These are phyloP conservation scores for Drosophila meridionalis DNA, from an alignment of 2,888 invertebrate species.

Conservation along the genomic window DNA sequence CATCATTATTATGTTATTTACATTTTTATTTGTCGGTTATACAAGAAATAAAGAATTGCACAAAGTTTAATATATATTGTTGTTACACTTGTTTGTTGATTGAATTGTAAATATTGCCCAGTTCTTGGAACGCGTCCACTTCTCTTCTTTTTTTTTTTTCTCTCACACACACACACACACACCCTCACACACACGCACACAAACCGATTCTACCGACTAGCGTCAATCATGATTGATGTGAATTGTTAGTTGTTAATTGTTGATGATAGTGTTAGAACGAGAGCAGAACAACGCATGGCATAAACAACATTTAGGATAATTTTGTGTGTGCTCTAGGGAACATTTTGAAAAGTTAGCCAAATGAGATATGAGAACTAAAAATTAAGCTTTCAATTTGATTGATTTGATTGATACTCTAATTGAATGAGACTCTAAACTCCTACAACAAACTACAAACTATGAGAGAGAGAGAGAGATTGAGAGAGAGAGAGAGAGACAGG, in stretches of 20 bases:
- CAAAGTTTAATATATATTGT: slow-evolving; percentile 7
- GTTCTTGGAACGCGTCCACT: slow-evolving; percentile 2
- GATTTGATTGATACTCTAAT: not conserved
- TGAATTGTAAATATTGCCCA: slow-evolving; percentile 9
- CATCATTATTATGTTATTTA: not conserved
- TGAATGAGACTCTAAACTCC: not conserved
- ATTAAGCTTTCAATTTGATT: not conserved
- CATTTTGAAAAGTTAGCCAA: not conserved
- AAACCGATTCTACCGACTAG: slow-evolving; percentile 1
- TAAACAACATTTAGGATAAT: slow-evolving; percentile 3
- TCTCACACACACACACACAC: not conserved
- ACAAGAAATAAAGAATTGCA: slow-evolving; percentile 2
- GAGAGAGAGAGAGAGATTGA: no score
- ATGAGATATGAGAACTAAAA: not conserved
- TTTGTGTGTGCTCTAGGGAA: not conserved
- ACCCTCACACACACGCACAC: not conserved
- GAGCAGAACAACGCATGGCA: slow-evolving; percentile 6
- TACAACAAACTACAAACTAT: not conserved
- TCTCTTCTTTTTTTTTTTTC: not conserved
- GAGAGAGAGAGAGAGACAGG: not conserved
- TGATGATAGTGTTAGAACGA: slow-evolving; percentile 1
- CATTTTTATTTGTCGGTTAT: not conserved
- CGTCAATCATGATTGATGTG: slow-evolving; percentile 8
- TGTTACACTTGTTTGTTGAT: slow-evolving; percentile 5
- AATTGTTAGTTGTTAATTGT: slow-evolving; percentile 5